Conservation (phyloP, 1,140 invertebrate genomes). For the Scaptomyza graminum region DNA sequence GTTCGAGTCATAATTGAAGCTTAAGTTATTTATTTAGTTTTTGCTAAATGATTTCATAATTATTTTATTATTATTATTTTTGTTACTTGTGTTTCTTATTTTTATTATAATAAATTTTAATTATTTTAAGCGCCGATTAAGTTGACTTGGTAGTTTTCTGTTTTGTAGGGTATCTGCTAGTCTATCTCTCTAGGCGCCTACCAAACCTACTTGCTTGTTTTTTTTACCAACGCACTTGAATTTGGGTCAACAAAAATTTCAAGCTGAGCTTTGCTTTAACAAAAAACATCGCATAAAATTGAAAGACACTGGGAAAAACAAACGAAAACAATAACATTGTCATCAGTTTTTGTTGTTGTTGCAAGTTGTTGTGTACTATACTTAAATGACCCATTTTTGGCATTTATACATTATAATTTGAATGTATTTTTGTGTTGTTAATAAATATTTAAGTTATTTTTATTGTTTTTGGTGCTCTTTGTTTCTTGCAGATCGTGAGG, state of each 20-base stretch:
- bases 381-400: slow-evolving; percentile 27
- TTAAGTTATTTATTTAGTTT: no score
- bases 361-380: not conserved
- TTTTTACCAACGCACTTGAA: slow-evolving; percentile 50
- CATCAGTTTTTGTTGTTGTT: slow-evolving; percentile 32
- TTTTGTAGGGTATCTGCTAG: slow-evolving; percentile 8
- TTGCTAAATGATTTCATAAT: no score
- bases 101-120: slow-evolving; percentile 2
- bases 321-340: slow-evolving; percentile 29
- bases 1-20: no score
- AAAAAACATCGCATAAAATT: slow-evolving; percentile 22
- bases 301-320: slow-evolving; percentile 14
- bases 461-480: no score
- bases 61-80: no score
- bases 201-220: slow-evolving; percentile 11
- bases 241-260: slow-evolving; percentile 74
- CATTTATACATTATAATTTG: slow-evolving; percentile 2
- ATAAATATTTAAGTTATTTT: slow-evolving; percentile 20
- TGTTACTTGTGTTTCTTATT: no score
- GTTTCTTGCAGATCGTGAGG: slow-evolving; percentile 94
- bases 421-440: slow-evolving; percentile 14
- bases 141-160: no score
- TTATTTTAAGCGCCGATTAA: no score
- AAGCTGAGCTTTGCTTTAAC: slow-evolving; percentile 68
- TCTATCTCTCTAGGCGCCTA: not conserved